Conservation (phyloP, 37 sponge, comb jelly and placozoan genomes). For the Haliclona indistincta region DNA sequence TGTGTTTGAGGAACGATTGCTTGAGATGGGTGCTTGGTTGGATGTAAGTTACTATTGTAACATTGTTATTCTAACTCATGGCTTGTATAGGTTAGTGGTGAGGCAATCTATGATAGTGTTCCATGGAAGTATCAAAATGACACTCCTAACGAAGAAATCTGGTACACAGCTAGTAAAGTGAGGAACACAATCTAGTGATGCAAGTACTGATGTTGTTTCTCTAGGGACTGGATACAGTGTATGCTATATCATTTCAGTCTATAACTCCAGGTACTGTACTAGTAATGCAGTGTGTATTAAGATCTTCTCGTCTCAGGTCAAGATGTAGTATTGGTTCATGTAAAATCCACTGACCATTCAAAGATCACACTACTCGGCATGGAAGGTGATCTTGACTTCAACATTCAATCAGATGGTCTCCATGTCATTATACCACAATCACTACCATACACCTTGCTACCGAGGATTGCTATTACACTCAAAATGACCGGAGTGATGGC, state of each 20-base stretch:
- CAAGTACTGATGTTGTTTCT: neutral
- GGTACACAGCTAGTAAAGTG: slow-evolving; percentile 74
- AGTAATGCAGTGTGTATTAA: neutral
- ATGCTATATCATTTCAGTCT: slow-evolving; percentile 64
- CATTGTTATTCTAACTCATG: no score
- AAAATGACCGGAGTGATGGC: no score
- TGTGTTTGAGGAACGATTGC: slow-evolving; percentile 72
- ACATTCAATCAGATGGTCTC: neutral
- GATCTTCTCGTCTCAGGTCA: no score
- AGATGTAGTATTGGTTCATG: no score
- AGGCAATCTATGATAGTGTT: slow-evolving; percentile 64
- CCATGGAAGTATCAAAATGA: slow-evolving; percentile 79
- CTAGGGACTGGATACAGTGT: slow-evolving; percentile 50
- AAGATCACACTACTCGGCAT: no score
- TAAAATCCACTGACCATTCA: no score
- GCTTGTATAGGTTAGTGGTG: slow-evolving; percentile 63
- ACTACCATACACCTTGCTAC: neutral
- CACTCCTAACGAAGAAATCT: slow-evolving; percentile 42
- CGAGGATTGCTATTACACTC: neutral
- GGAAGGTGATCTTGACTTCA: neutral
- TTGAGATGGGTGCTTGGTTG: slow-evolving; percentile 80
- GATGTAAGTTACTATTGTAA: slow-evolving; percentile 24
- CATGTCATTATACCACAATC: neutral
- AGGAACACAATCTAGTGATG: neutral
- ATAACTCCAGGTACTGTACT: slow-evolving; percentile 45